phyloP scores from a whole-genome alignment of 2,888 invertebrate species.

The Dascillus cervinus region DNA sequence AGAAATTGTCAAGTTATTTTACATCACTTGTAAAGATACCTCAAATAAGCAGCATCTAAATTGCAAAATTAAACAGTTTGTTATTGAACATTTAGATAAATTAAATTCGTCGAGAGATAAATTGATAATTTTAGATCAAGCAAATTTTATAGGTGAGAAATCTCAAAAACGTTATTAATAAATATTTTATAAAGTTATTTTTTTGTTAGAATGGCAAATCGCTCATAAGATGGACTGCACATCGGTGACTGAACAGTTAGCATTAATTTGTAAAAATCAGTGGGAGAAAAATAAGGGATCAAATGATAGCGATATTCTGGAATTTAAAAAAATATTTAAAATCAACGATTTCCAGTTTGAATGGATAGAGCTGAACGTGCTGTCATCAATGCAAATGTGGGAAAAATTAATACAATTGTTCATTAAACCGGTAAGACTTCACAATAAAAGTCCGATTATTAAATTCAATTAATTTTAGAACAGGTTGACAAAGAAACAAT shows the following conservation, averaged over 20 bases:
- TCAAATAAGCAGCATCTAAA: constrained; percentile 22
- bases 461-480: constrained; percentile 42
- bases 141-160: constrained; percentile 30
- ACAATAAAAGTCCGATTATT: too few species aligned
- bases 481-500: constrained; percentile 45
- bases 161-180: too few species aligned
- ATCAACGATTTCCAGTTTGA: constrained; percentile 35
- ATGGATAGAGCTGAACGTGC: constrained; percentile 34
- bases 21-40: constrained; percentile 26
- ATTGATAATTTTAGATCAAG: constrained; percentile 25
- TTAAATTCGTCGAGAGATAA: constrained; percentile 23
- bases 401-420: constrained; percentile 27
- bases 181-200: too few species aligned
- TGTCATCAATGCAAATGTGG: constrained; percentile 31
- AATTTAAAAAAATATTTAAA: constrained; percentile 32
- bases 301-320: constrained; percentile 22
- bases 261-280: constrained; percentile 27
- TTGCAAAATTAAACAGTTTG: constrained; percentile 27
- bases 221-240: constrained; percentile 23
- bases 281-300: constrained; percentile 23
- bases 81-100: constrained; percentile 25
- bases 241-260: constrained; percentile 31
- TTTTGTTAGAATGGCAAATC: constrained; percentile 30
- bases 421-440: constrained; percentile 31
- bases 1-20: constrained; percentile 32